Evolutionary conservation across 1,140 invertebrate genomes (phyloP), one percentile per base, ranked within the genome.

Genomic region (Hylaeus volcanicus): DNA sequence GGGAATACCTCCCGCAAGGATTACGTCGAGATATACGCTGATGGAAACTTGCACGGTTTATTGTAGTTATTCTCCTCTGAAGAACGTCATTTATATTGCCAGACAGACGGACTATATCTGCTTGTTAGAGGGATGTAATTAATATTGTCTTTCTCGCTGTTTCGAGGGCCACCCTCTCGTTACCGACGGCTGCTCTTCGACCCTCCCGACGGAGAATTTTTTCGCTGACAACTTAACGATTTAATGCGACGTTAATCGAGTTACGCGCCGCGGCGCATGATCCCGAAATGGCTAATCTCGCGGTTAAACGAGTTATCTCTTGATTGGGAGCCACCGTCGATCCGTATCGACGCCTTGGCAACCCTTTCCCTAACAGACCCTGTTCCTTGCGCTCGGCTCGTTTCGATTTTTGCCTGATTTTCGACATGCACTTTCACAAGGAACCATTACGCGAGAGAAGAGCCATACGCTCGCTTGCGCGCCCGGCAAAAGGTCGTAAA

Each of bases 111-210:
- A 72, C 51, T 80, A 15, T 65, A 60, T 88, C 85, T 76, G 89
- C 90, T 92, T 92, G 92, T 91, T 91, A 91, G 86, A 83, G 88
- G 89, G 88, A 87, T 84, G 88, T 91, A 91, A 93, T 93, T 92
- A 93, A 92, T 91, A 92, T 90, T 90, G 90, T 90, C 89, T 88
- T 87, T 85, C 87, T 78, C 58, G 55, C 8, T 56, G 58, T n/a
- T 37, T 37, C 56, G 61, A 8, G 43, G 77, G 71, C 82, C 81
- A 83, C 81, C 84, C 70, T 53, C 84, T 83, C 78, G 81, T 89
- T 88, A 85, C 37, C 11, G 51, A n/a, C 63, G 72, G n/a, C 39
- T 5, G 3, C 45, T 51, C 71, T 51, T 74, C 64, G 43, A 74
- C 55, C 78, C 72, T 72, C 48, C 14, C 60, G 6, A 6, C 45